phyloP scores from a whole-genome alignment of 2,888 invertebrate genomes.

The Therioaphis trifolii region DNA sequence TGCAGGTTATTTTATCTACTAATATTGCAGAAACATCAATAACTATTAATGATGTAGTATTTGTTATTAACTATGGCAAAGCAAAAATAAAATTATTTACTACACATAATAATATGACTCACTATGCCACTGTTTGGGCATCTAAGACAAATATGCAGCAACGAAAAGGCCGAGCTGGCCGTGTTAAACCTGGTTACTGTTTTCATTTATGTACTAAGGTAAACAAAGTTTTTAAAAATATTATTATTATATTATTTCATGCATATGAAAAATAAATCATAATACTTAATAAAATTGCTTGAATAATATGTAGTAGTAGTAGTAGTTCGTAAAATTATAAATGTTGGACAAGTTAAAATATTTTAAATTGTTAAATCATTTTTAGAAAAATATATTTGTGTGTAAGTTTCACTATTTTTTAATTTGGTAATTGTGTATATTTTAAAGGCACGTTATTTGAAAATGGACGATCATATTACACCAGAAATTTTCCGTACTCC shows the following conservation, averaged over 20 bases:
- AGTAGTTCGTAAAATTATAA: background rate
- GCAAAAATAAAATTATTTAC: slow-evolving; percentile 98
- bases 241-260: slow-evolving; percentile 2
- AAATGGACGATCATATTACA: slow-evolving; percentile 88
- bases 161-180: slow-evolving; percentile 92
- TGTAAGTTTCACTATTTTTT: no score
- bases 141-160: slow-evolving; percentile 95
- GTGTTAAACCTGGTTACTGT: slow-evolving; percentile 92
- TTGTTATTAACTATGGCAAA: slow-evolving; percentile 96
- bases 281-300: no score
- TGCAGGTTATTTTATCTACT: slow-evolving; percentile 91
- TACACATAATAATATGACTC: slow-evolving; percentile 98
- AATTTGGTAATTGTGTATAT: background rate
- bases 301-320: no score
- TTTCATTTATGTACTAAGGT: slow-evolving; percentile 87
- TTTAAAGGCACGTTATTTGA: slow-evolving; percentile 75
- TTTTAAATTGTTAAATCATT: background rate
- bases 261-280: background rate
- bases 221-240: slow-evolving; percentile 47
- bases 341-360: background rate
- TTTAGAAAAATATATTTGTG: no score
- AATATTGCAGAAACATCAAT: slow-evolving; percentile 99
- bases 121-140: slow-evolving; percentile 97
- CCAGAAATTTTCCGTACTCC: slow-evolving; percentile 99
- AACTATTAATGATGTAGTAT: slow-evolving; percentile 98